Percentiles rank a stretch among this genome's conserved stretches.
phyloP scores from a whole-genome alignment of 2,113 vertebrate species.

The Anolis sagrei region DNA sequence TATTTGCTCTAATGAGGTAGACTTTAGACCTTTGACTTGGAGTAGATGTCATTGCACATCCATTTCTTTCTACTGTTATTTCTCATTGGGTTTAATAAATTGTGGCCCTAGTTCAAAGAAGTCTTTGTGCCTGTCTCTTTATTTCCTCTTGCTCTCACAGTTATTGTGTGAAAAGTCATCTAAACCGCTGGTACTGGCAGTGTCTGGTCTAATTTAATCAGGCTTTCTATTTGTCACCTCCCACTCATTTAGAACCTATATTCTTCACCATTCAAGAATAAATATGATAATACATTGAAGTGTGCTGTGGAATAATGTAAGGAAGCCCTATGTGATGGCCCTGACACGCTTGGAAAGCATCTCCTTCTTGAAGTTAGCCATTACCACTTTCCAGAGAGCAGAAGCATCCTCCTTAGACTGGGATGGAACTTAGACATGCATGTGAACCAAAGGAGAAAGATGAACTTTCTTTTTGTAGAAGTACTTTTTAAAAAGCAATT shows the following conservation, averaged over 20 bases:
- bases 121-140: too few species aligned
- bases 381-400: background rate
- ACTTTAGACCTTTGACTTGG: too few species aligned
- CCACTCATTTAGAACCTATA: background rate
- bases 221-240: background rate
- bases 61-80: too few species aligned
- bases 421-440: rapidly evolving
- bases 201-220: background rate
- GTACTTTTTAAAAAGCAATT: background rate
- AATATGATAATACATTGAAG: background rate
- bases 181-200: background rate
- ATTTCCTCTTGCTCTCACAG: too few species aligned
- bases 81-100: too few species aligned
- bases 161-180: background rate
- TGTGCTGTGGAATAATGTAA: background rate
- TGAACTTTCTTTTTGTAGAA: background rate
- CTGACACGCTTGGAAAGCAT: background rate
- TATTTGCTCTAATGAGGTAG: too few species aligned
- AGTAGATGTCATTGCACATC: too few species aligned
- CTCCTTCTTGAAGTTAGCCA: background rate
- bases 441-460: rapidly evolving
- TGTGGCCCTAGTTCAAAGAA: too few species aligned
- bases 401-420: background rate
- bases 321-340: background rate
- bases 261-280: background rate